Evolutionary conservation across 2,113 vertebrate species (phyloP), one percentile per base, ranked within the genome.

Genomic region (Lepus europaeus): DNA sequence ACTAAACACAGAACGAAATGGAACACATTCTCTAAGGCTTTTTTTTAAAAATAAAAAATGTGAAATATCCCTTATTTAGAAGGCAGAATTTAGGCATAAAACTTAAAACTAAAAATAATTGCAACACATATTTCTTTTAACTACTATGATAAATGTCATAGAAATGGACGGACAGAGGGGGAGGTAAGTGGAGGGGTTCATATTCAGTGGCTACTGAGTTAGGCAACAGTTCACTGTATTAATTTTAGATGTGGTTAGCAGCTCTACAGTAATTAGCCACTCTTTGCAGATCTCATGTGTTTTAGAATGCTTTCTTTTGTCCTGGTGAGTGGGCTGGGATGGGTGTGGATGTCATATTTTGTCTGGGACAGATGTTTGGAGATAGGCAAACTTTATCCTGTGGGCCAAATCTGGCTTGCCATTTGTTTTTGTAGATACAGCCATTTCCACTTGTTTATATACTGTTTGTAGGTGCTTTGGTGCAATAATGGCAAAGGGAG

Each of bases 41-140:
- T 66, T 69, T 64, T 27, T 17, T 20, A 22, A 25, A n/a, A 87
- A n/a, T 59, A 33, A 72, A 77, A 96, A 81, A 84, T 68, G 53
- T 68, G 36, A 68, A 90, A 56, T 88, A 23, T 17, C 19, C 13
- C 4, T 85, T 79, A 82, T 84, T 81, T 88, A 49, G 66, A 64
- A 92, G 53, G 29, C 23, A 81, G 51, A 53, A 61, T 93, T 74
- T 78, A 39, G 31, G 45, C 9, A 73, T 76, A 45, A 81, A 45
- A 53, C 10, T 92, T 84, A 92, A 88, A 87, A n/a, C 11, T 49
- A 64, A 87, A 93, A 78, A 79, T 68, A 83, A 79, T 92, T 45
- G 22, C 87, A 69, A 64, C 31, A 68, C 1, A 25, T 66, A 9
- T 17, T 9, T 61, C 25, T 61, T 85, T 61, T n/a, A 16, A 2